These are phyloP conservation scores for Axinella damicornis DNA, from an alignment of 37 sponge, comb jelly and placozoan species.

Conservation along the genomic window DNA sequence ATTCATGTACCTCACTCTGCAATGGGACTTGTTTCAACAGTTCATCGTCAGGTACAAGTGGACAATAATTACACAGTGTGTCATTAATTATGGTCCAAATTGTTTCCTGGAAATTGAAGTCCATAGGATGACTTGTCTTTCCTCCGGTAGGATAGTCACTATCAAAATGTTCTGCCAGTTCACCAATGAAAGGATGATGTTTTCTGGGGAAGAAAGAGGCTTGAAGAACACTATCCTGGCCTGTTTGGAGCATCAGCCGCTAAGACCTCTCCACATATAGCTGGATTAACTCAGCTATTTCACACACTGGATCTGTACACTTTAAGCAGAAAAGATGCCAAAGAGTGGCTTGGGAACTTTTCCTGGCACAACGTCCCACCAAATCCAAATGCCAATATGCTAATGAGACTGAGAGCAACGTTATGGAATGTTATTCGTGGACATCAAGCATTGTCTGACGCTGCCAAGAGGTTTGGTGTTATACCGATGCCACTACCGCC, in stretches of 20 bases:
- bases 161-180: background rate
- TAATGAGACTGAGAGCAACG: background rate
- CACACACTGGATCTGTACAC: background rate
- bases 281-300: background rate
- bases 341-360: background rate
- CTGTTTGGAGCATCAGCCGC: conserved; percentile 3
- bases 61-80: no score
- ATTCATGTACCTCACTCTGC: no score
- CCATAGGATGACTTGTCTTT: background rate
- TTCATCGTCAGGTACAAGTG: background rate
- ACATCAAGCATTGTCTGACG: background rate
- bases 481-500: conserved; percentile 1
- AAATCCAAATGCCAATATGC: background rate
- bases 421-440: background rate
- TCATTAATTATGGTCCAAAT: no score
- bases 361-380: background rate
- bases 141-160: background rate
- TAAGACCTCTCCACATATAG: no score
- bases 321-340: background rate
- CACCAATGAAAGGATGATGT: background rate
- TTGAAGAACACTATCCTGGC: background rate
- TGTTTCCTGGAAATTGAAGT: no score
- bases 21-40: no score
- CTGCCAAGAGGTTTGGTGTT: background rate
- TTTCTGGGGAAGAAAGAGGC: no score